Evolutionary conservation across 2,888 invertebrate genomes (phyloP).

Genomic region (Microctonus hyperodae): DNA sequence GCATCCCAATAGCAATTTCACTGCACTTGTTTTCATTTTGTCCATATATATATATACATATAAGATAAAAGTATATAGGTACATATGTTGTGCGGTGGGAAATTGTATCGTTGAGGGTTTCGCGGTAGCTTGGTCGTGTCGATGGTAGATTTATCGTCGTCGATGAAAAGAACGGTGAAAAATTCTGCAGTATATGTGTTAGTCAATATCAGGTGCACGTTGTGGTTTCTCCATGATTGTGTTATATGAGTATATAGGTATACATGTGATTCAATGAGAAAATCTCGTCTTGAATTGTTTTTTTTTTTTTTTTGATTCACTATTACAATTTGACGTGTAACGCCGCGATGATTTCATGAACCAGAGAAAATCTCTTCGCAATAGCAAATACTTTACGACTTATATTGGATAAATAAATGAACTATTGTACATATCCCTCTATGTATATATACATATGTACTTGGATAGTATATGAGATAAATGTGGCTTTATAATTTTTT

Average conservation of each 20-base stretch:
- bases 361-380: background rate
- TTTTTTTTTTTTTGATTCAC: slow-evolving; percentile 1
- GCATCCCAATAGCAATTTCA: slow-evolving; percentile 26
- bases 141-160: slow-evolving; percentile 23
- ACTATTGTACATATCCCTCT: background rate
- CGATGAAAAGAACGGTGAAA: slow-evolving; percentile 21
- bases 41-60: background rate
- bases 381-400: slow-evolving; percentile 5
- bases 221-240: too few species aligned
- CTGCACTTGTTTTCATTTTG: background rate
- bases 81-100: slow-evolving; percentile 10
- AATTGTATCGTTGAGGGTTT: slow-evolving; percentile 28
- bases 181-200: background rate
- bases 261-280: background rate
- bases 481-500: too few species aligned
- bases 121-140: slow-evolving; percentile 27
- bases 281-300: slow-evolving; percentile 9
- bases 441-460: too few species aligned
- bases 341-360: background rate
- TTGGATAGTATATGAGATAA: too few species aligned
- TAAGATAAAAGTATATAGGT: too few species aligned
- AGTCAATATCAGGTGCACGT: too few species aligned
- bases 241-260: too few species aligned
- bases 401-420: background rate
- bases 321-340: slow-evolving; percentile 6